Conservation (phyloP, 2,797 vertebrate genomes). For the Sebastiscus tertius region DNA sequence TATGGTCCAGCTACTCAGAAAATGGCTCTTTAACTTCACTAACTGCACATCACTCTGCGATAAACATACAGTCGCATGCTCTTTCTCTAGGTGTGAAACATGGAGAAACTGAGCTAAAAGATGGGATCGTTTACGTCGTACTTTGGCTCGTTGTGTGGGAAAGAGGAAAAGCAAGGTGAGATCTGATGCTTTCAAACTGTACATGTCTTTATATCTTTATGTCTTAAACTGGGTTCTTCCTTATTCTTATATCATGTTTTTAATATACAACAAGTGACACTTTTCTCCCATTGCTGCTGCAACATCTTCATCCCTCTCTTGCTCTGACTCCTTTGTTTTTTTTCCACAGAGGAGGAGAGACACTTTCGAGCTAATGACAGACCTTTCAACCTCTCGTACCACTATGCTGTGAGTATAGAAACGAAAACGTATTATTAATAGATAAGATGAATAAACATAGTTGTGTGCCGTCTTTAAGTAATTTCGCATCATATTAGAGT, state of each 20-base stretch:
- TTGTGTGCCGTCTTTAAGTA: background rate
- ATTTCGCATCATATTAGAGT: background rate
- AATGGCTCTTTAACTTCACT: background rate
- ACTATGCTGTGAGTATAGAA: slow-evolving; percentile 88
- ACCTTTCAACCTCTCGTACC: slow-evolving; percentile 85
- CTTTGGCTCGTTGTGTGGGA: slow-evolving; percentile 69
- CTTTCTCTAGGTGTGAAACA: slow-evolving; percentile 74
- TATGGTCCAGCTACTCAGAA: background rate
- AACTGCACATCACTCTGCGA: background rate
- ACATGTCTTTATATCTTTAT: background rate
- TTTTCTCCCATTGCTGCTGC: too few relatives aligned
- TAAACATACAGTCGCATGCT: background rate
- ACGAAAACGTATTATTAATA: background rate
- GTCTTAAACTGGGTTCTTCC: background rate
- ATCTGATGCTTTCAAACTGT: background rate
- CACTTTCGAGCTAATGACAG: slow-evolving; percentile 90
- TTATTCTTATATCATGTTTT: background rate
- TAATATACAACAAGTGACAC: background rate
- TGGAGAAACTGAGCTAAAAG: slow-evolving; percentile 77
- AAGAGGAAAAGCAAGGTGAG: slow-evolving; percentile 79
- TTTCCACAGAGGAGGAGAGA: slow-evolving; percentile 85
- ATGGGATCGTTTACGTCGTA: slow-evolving; percentile 80
- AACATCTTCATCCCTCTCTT: background rate
- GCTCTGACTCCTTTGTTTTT: background rate
- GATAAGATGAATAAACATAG: background rate